Evolutionary conservation across 2,797 vertebrate genomes (phyloP), one percentile per base, ranked within the genome.

Genomic region (Microcaecilia unicolor): DNA sequence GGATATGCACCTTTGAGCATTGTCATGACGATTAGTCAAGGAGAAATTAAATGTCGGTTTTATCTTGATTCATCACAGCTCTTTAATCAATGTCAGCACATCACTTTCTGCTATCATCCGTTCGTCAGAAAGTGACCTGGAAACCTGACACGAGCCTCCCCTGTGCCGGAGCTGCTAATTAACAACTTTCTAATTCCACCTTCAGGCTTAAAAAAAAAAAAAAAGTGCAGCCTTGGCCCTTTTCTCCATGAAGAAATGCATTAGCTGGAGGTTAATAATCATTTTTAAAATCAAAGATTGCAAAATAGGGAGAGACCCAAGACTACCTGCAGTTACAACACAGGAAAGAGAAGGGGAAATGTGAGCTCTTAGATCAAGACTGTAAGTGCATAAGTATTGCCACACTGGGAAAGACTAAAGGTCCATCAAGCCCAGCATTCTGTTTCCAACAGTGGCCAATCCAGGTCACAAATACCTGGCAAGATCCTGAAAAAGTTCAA

Each of bases 11-110:
- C 56, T 67, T 70, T 64, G 62, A 54, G 50, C 62, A 57, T 46
- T 43, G 51, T 61, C 65, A 60, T 29, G 14, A 52, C 64, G 51
- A 64, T 59, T 58, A 47, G 28, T 48, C 52, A 18, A 39, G 51
- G 57, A 65, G 58, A 75, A 57, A 70, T 64, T 48, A 72, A 72
- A 67, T 54, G 55, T 70, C 61, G 61, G 28, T 72, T 71, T 73
- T 65, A 58, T 56, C 68, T 66, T 59, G 55, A 67, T 64, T 74
- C 70, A 68, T 70, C 68, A 53, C 48, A 59, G 54, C 50, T 70
- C 63, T 76, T 68, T 70, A 68, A 78, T 72, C 75, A 70, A 62
- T 67, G 63, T 52, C 35, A 7, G 55, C 42, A 40, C 41, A 48
- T 58, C 45, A 33, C 54, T 61, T 65, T 44, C 37, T 55, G 48